These are phyloP conservation scores for Erithacus rubecula DNA, from an alignment of 2,797 vertebrate genomes.

Conservation along the genomic window DNA sequence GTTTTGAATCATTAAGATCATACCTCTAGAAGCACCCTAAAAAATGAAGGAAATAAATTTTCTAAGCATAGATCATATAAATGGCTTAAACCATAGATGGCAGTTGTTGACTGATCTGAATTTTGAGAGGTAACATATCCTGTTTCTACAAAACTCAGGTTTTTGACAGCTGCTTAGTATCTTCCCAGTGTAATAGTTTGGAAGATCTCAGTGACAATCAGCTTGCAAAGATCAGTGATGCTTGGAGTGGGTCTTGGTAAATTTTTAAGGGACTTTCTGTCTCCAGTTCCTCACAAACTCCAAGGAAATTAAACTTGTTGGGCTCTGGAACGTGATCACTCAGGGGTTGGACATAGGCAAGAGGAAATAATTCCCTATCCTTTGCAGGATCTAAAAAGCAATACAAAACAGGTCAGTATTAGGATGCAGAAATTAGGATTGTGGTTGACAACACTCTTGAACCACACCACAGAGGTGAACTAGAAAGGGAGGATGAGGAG, in stretches of 20 bases:
- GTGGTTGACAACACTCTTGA: background rate
- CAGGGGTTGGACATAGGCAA: background rate
- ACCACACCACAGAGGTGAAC: background rate
- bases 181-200: background rate
- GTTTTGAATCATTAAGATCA: background rate
- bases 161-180: background rate
- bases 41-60: background rate
- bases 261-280: background rate
- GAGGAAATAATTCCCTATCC: background rate
- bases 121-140: background rate
- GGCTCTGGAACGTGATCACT: background rate
- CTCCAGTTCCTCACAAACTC: background rate
- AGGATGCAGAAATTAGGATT: background rate
- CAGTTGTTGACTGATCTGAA: background rate
- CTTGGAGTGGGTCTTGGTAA: background rate
- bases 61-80: background rate
- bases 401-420: background rate
- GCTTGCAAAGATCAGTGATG: background rate
- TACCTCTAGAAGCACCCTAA: background rate
- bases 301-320: background rate
- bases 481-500: background rate
- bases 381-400: background rate
- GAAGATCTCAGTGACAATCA: background rate
- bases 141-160: background rate
- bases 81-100: background rate